phyloP scores from a whole-genome alignment of 2,797 vertebrate genomes.

The Emydoidea blandingii region DNA sequence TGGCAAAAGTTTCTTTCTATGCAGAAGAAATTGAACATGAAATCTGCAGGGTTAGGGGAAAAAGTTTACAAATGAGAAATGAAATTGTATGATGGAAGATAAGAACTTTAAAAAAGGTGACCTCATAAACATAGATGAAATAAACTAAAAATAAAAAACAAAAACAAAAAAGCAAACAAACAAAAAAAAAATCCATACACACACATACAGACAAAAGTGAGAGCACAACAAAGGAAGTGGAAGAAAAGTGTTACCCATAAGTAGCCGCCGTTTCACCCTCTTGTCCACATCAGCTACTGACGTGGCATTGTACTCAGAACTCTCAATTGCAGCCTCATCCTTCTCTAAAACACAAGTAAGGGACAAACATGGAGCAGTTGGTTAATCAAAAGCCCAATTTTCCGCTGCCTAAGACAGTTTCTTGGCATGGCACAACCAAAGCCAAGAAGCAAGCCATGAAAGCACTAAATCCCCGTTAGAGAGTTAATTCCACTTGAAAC shows the following conservation, averaged over 20 bases:
- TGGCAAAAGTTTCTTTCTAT: constrained; percentile 64
- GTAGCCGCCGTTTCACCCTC: constrained; percentile 99
- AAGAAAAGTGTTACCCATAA: constrained; percentile 99
- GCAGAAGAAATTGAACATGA: constrained; percentile 62
- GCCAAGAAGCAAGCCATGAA: constrained; percentile 90
- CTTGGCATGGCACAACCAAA: constrained; percentile 89
- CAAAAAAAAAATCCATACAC: constrained; percentile 63
- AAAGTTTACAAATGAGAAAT: constrained; percentile 64
- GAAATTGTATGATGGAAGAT: constrained; percentile 52
- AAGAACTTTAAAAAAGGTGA: constrained; percentile 69
- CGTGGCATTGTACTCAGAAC: constrained; percentile 99
- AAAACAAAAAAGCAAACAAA: neutral
- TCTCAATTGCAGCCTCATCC: constrained; percentile 99
- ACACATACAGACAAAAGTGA: constrained; percentile 83
- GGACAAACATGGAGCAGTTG: constrained; percentile 99
- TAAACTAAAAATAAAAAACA: constrained; percentile 46
- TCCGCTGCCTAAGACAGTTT: constrained; percentile 88
- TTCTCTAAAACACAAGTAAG: constrained; percentile 99
- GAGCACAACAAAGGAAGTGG: constrained; percentile 98
- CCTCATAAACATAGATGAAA: constrained; percentile 63
- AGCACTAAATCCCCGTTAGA: constrained; percentile 89
- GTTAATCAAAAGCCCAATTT: constrained; percentile 98
- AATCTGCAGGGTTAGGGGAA: constrained; percentile 53
- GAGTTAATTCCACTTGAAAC: constrained; percentile 86
- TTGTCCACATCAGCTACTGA: constrained; percentile 99